A percentile compares a stretch with the other conserved stretches of the same genome.
Conservation (phyloP, 2,888 invertebrate species). For the Cantharis rufa region DNA sequence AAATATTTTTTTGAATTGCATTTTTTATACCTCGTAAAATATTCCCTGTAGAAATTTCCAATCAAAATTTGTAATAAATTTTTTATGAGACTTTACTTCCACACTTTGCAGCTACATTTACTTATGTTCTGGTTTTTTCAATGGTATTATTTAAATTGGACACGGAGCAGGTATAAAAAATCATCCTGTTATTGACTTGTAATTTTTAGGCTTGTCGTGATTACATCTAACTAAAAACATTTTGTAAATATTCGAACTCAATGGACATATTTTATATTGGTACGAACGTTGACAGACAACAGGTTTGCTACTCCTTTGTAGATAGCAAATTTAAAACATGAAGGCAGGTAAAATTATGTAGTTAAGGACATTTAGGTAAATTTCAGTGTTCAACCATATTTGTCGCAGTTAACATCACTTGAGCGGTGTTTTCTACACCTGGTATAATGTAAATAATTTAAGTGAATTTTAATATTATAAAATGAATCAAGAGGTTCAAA, state of each 20-base stretch:
- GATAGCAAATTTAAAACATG: not conserved
- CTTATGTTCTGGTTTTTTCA: not conserved
- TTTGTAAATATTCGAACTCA: not conserved
- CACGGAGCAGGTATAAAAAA: not conserved
- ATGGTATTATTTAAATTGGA: not conserved
- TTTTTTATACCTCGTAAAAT: not conserved
- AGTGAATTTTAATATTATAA: not conserved
- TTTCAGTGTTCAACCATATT: constrained; percentile 7
- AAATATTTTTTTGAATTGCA: not conserved
- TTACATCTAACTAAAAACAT: not conserved
- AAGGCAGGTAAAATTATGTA: constrained; percentile 21
- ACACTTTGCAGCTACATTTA: not conserved
- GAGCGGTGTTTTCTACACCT: too few species aligned
- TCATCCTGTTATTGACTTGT: not conserved
- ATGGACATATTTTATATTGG: not conserved
- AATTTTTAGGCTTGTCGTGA: not conserved
- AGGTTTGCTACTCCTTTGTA: not conserved
- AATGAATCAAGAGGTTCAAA: not conserved
- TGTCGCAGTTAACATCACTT: constrained; percentile 7
- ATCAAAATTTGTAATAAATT: not conserved
- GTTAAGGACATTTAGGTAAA: constrained; percentile 8
- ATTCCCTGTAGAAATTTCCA: not conserved
- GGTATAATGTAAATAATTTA: not conserved
- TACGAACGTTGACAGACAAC: not conserved
- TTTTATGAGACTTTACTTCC: not conserved